Evolutionary conservation across 2,113 vertebrate species (phyloP), one percentile per base, ranked within the genome.

Genomic region (Dascyllus trimaculatus): DNA sequence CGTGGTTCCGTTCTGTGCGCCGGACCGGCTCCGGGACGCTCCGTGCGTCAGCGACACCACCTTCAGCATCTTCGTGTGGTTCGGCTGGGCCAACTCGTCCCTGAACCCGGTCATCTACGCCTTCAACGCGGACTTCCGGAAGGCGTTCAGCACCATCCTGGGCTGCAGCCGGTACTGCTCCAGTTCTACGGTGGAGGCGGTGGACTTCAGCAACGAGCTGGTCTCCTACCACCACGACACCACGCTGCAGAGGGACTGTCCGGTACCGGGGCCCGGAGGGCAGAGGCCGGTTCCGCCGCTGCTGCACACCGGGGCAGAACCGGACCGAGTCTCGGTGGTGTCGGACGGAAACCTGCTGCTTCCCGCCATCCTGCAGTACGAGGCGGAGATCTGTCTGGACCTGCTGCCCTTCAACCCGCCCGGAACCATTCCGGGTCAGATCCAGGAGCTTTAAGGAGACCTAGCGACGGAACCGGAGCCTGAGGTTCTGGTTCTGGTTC

Each of bases 81-180:
- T 95, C 80, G 95, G 95, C 38, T 95, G 95, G 96, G 95, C 95
- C 71, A 96, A 96, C 76, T 97, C 96, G 2, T 95, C 95, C 0
- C 75, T 96, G 45, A 96, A 96, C 64, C 95, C 95, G 13, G 94
- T 95, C 2, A 95, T 96, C 38, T 96, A 96, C 35, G 95, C 95
- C 54, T 96, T 96, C 89, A 97, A 96, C 0, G 81, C 94, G 0
- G 95, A 96, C 62, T 96, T 96, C 78, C 85, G 93, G 43, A 91
- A 91, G 82, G 95, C 95, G 17, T 96, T 96, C 82, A 86, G 93
- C 68, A 96, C 84, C 40, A 92, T 96, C 45, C 88, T 96, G 81
- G 93, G 94, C 64, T 96, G 95, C 59, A 70, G 14, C 35, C 61
- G 78, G 5, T 87, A 78, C 70, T 96, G 95, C 84, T 91, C 93